Evolutionary conservation across 2,888 invertebrate species (phyloP).

Genomic region (Syrphus vitripennis): DNA sequence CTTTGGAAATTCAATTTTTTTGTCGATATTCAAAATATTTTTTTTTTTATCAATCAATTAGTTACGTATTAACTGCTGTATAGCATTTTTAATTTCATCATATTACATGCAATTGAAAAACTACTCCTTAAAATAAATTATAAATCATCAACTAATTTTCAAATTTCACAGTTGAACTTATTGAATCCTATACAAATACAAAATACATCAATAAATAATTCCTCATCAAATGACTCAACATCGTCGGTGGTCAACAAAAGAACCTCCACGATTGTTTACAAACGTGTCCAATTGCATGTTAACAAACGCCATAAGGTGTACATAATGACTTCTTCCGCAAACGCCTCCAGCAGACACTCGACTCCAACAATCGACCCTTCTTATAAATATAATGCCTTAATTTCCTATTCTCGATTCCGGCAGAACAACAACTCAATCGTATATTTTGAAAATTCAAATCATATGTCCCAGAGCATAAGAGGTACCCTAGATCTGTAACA

Average conservation of each 20-base stretch:
- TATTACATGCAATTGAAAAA: not conserved
- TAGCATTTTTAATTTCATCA: not conserved
- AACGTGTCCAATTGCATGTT: slow-evolving; percentile 37
- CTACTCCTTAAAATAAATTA: not conserved
- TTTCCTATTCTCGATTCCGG: not conserved
- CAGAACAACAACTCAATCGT: not conserved
- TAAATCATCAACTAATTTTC: not conserved
- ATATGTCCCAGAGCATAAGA: too few species aligned
- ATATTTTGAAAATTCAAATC: not conserved
- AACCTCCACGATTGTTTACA: slow-evolving; percentile 18
- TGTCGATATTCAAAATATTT: too few species aligned
- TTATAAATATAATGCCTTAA: slow-evolving; percentile 28
- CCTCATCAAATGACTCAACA: not conserved
- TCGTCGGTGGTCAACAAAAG: slow-evolving; percentile 6
- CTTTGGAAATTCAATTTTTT: too few species aligned
- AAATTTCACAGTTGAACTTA: not conserved
- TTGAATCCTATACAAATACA: not conserved
- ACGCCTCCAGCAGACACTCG: slow-evolving; percentile 52
- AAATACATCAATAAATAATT: not conserved
- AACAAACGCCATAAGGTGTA: slow-evolving; percentile 25
- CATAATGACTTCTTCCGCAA: slow-evolving; percentile 59
- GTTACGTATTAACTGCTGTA: not conserved
- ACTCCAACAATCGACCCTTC: not conserved
- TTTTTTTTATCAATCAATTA: too few species aligned
- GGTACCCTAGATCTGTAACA: slow-evolving; percentile 16